Evolutionary conservation across 2,888 invertebrate genomes (phyloP).

Genomic region (Pyrochroa serraticornis): DNA sequence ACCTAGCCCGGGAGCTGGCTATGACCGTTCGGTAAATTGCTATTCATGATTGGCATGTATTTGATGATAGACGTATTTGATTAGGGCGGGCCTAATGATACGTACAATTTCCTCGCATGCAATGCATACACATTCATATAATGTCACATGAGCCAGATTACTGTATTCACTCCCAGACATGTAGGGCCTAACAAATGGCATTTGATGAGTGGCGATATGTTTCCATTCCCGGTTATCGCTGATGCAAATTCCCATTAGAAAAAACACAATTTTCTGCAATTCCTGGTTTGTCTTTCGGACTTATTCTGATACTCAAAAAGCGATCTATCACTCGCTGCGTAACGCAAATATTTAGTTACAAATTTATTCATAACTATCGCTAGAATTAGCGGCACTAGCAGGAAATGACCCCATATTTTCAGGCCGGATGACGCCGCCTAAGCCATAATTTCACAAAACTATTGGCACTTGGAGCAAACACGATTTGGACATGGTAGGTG

Average conservation of each 20-base stretch:
- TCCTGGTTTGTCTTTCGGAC: conserved; percentile 13
- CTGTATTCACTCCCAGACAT: conserved; percentile 54
- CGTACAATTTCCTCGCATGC: conserved; percentile 57
- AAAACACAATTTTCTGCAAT: conserved; percentile 19
- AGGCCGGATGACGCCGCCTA: no score
- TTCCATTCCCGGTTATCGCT: conserved; percentile 54
- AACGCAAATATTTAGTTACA: conserved; percentile 1
- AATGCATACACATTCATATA: conserved; percentile 53
- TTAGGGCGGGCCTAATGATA: conserved; percentile 57
- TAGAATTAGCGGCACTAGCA: no score
- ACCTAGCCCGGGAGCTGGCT: conserved; percentile 32
- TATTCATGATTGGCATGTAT: conserved; percentile 56
- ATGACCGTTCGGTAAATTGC: conserved; percentile 47
- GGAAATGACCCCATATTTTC: no score
- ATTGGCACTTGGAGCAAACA: no score
- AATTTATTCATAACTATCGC: background rate
- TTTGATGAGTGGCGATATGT: conserved; percentile 56
- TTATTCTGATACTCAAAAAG: conserved; percentile 20
- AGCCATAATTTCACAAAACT: no score
- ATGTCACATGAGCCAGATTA: conserved; percentile 56
- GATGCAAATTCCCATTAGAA: conserved; percentile 50
- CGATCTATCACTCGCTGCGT: conserved; percentile 13
- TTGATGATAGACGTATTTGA: conserved; percentile 58
- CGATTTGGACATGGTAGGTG: no score
- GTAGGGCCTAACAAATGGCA: conserved; percentile 54